These are phyloP conservation scores for Xyrauchen texanus DNA, from an alignment of 2,113 vertebrate species.

Conservation along the genomic window DNA sequence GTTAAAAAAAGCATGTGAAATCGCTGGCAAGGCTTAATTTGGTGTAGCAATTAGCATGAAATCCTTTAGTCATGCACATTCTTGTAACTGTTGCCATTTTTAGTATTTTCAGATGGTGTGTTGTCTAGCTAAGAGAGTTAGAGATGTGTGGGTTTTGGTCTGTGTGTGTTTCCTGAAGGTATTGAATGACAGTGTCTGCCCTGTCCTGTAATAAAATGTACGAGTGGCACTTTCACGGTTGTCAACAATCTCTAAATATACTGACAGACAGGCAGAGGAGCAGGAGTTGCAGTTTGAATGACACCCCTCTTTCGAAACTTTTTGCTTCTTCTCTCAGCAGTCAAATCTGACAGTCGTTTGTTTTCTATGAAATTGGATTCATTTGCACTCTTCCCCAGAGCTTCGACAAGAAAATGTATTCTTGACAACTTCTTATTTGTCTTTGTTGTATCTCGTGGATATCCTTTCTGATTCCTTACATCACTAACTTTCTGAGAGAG, in stretches of 20 bases:
- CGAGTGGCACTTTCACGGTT: slow-evolving; percentile 73
- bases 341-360: slow-evolving; percentile 46
- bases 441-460: slow-evolving; percentile 32
- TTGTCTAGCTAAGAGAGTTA: slow-evolving; percentile 34
- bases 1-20: slow-evolving; percentile 30
- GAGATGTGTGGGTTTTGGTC: slow-evolving; percentile 38
- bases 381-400: slow-evolving; percentile 49
- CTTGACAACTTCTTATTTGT: slow-evolving; percentile 53
- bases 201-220: slow-evolving; percentile 73
- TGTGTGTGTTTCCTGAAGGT: slow-evolving; percentile 42
- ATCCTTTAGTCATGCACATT: slow-evolving; percentile 49
- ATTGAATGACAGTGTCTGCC: slow-evolving; percentile 67
- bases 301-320: slow-evolving; percentile 45
- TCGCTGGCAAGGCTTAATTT: slow-evolving; percentile 36
- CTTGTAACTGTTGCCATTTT: slow-evolving; percentile 43
- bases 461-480: slow-evolving; percentile 48
- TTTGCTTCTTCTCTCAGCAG: slow-evolving; percentile 36
- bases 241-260: slow-evolving; percentile 74
- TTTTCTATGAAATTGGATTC: slow-evolving; percentile 50
- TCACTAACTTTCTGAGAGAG: slow-evolving; percentile 55
- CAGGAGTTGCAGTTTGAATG: slow-evolving; percentile 41
- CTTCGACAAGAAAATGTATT: slow-evolving; percentile 36
- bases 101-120: slow-evolving; percentile 39
- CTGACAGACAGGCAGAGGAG: slow-evolving; percentile 55
- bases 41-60: slow-evolving; percentile 50